Conservation (phyloP, 2,113 vertebrate species). For the Cebidichthys violaceus region DNA sequence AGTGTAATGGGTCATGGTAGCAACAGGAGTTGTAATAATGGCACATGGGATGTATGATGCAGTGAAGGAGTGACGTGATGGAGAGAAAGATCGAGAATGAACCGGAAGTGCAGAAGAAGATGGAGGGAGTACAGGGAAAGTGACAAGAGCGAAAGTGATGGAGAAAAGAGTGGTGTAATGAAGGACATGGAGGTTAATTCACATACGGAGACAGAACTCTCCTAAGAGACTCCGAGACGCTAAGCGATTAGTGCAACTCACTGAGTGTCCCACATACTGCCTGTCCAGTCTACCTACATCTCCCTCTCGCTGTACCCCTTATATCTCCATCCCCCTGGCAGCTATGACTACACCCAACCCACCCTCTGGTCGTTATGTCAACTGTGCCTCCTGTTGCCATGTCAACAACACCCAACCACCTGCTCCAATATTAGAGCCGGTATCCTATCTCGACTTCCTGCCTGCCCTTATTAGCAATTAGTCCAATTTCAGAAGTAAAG, state of each 20-base stretch:
- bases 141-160: slow-evolving; percentile 29
- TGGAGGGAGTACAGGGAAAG: slow-evolving; percentile 34
- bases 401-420: slow-evolving; percentile 77
- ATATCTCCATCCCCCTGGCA: slow-evolving; percentile 52
- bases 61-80: slow-evolving; percentile 29
- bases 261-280: slow-evolving; percentile 75
- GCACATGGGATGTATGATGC: slow-evolving; percentile 39
- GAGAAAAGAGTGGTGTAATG: slow-evolving; percentile 47
- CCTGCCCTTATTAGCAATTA: slow-evolving; percentile 70
- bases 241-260: slow-evolving; percentile 76
- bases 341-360: slow-evolving; percentile 27
- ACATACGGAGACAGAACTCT: slow-evolving; percentile 69
- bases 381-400: slow-evolving; percentile 76
- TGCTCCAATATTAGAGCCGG: slow-evolving; percentile 72
- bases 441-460: slow-evolving; percentile 51
- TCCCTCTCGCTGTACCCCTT: slow-evolving; percentile 16
- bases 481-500: slow-evolving; percentile 60
- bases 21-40: slow-evolving; percentile 55
- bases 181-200: slow-evolving; percentile 78
- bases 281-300: slow-evolving; percentile 46
- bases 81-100: slow-evolving; percentile 54
- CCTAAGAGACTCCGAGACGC: slow-evolving; percentile 71
- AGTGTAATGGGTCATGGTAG: slow-evolving; percentile 54
- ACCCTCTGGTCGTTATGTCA: slow-evolving; percentile 60
- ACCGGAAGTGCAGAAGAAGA: slow-evolving; percentile 34